phyloP scores from a whole-genome alignment of 2,888 invertebrate genomes.

The Agriopis leucophaearia region DNA sequence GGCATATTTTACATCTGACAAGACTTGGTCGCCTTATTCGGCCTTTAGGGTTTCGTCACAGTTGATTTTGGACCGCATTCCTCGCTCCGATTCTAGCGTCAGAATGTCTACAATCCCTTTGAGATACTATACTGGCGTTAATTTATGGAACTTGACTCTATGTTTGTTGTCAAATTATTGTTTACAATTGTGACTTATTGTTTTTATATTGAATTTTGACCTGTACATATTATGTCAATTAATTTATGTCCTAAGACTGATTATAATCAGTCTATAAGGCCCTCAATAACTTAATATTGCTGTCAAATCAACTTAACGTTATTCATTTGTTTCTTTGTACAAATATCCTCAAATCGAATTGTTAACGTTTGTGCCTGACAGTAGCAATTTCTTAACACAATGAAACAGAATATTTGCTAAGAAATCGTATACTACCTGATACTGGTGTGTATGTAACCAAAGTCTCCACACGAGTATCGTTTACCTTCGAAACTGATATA shows the following conservation, averaged over 20 bases:
- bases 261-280: background rate
- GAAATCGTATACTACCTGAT: slow-evolving; percentile 35
- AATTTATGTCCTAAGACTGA: background rate
- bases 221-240: background rate
- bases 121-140: slow-evolving; percentile 33
- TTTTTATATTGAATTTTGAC: slow-evolving; percentile 7
- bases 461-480: slow-evolving; percentile 30
- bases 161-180: slow-evolving; percentile 43
- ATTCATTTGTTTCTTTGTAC: background rate
- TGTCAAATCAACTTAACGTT: background rate
- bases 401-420: slow-evolving; percentile 41
- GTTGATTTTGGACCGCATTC: slow-evolving; percentile 33
- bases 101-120: slow-evolving; percentile 41
- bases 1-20: slow-evolving; percentile 44
- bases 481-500: slow-evolving; percentile 36
- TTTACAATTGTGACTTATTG: slow-evolving; percentile 35
- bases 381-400: slow-evolving; percentile 40
- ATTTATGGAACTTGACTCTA: slow-evolving; percentile 40
- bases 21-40: slow-evolving; percentile 42
- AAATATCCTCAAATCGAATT: background rate
- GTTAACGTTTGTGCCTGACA: slow-evolving; percentile 18
- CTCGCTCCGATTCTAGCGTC: slow-evolving; percentile 39
- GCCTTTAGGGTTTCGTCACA: slow-evolving; percentile 47
- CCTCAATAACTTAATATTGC: background rate
- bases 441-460: slow-evolving; percentile 33